Evolutionary conservation across 2,797 vertebrate genomes (phyloP), one percentile per base, ranked within the genome.

Genomic region (Premnoplex brunnescens): DNA sequence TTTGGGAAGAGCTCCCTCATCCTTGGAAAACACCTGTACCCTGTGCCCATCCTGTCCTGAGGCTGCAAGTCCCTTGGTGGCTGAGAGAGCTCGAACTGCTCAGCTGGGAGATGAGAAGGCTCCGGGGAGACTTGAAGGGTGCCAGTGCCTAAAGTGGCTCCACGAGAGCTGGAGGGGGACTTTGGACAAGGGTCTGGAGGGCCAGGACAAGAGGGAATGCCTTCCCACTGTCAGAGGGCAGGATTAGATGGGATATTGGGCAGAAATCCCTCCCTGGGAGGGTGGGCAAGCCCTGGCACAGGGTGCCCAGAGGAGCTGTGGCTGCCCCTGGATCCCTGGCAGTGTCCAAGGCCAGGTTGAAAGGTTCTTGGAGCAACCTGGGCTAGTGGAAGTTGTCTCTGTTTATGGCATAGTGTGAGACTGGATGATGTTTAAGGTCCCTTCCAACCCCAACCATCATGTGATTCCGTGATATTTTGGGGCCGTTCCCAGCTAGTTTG

Each of bases 351-450:
- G 14, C 17, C 79, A 51, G 37, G 1, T 0, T 76, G 24, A n/a
- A 44, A 0, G 0, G 37, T 0, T 7, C 9, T 44, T 43, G 56
- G 49, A 63, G 24, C 8, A n/a, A 0, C 49, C 44, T 77, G 72
- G 44, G 17, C 0, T 1, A 46, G 44, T 77, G 44, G 51, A 2
- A 83, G 14, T 7, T 51, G n/a, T 71, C 12, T 9, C 23, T 83
- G 79, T 4, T 9, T 9, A 21, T 28, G 27, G 36, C 12, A 43
- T 5, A 4, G 8, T 4, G 2, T 51, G 7, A 12, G 5, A 56
- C 0, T 0, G 4, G 16, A 5, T 34, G 36, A 5, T 7, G 7
- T 34, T 56, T 71, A 19, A 51, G 8, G 5, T 46, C 7, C 24
- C 6, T 51, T 77, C 9, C 43, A 51, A 19, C 4, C 9, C 28